Base-by-base conservation (phyloP, 92 coral and sea anemone species). In the Phymanthus crucifer region DNA sequence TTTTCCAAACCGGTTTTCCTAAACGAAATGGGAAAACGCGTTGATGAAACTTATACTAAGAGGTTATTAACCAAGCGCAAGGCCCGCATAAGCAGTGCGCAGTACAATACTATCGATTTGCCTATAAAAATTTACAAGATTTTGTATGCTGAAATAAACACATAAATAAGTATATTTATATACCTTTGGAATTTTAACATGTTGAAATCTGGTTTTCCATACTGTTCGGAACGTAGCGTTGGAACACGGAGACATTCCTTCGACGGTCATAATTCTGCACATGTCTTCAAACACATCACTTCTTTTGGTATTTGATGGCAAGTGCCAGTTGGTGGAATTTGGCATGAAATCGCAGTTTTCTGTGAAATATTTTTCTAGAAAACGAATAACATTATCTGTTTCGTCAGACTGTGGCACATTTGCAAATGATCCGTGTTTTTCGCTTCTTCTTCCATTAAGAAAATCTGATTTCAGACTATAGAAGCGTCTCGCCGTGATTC, bases 111-210 rank as follows among this genome's bases (percentile, higher is more conserved):
- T 43, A 43, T 43, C 6, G 48, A 43, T 5, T 43, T 43, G 48
- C 13, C 48, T 43, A 43, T 43, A 43, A 43, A 13, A 43, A 43
- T 5, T 43, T 43, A 43, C 5, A 43, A 43, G 48, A 13, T 43
- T 43, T 43, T 43, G 48, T 43, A 43, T 43, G 48, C 48, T 43
- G 48, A 17, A 66, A 3, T 27, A 18, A 66, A 27, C 16, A 66
- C 3, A 23, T n/a, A 12, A 66, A 58, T 58, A 58, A 19, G 70
- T 24, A 70, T 4, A 4, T 77, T 36, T 27, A 43, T 43, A 43
- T 82, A 89, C 93, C 89, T 85, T 89, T 76, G 89, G 93, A 18
- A 89, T 85, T 77, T 89, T 89, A 21, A 89, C 87, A 46, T 89
- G 89, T 16, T 83, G n/a, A 48, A 61, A 84, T 40, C 48, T 56